Evolutionary conservation across 2,113 vertebrate genomes (phyloP).

Genomic region (Neodon shergylaensis): DNA sequence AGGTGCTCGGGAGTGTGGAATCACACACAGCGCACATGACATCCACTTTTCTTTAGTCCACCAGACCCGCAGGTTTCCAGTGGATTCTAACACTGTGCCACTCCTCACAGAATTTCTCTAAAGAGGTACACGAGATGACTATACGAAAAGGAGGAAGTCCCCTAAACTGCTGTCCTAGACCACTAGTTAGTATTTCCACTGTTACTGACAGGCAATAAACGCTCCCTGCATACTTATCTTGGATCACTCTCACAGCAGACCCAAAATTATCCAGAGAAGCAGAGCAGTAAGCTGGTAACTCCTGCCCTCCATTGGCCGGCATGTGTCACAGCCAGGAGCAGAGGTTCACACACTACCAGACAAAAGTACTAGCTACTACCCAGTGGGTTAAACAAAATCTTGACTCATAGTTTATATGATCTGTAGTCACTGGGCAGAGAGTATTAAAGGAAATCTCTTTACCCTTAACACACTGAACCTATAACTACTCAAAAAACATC

Average conservation of each 20-base stretch:
- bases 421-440: background rate
- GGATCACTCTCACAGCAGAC: background rate
- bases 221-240: background rate
- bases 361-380: background rate
- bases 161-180: background rate
- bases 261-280: background rate
- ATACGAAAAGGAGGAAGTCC: background rate
- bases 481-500: background rate
- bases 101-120: background rate
- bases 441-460: background rate
- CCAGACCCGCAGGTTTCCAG: background rate
- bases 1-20: too few relatives aligned
- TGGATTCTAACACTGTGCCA: background rate
- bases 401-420: background rate
- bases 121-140: background rate
- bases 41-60: background rate
- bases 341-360: background rate
- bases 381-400: background rate
- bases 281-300: background rate
- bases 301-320: background rate
- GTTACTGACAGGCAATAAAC: background rate
- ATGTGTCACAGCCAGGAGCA: background rate
- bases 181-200: background rate
- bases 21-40: background rate
- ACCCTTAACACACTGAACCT: background rate